Percentiles rank a stretch among this genome's conserved stretches.
Conservation (phyloP, 2,888 invertebrate species). For the Ophion ellenae region DNA sequence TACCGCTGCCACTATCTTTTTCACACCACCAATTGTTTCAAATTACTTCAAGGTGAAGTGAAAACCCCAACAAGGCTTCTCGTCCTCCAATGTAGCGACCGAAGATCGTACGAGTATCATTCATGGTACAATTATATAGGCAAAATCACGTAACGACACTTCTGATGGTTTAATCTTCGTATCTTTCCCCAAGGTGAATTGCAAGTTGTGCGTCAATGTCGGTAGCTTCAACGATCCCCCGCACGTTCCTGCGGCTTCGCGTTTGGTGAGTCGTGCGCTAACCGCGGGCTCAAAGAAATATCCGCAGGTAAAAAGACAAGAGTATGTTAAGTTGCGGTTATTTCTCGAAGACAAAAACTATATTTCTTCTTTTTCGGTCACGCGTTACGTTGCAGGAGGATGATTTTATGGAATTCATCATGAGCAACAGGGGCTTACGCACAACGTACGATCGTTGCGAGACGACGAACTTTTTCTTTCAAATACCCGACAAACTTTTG, state of each 20-base stretch:
- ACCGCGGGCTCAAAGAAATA: constrained; percentile 17
- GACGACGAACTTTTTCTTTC: neutral
- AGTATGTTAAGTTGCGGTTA: too few relatives aligned
- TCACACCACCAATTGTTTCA: too few relatives aligned
- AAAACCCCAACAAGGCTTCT: too few relatives aligned
- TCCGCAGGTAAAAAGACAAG: neutral
- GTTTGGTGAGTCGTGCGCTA: neutral
- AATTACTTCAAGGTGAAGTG: too few relatives aligned
- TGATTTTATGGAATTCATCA: constrained; percentile 84
- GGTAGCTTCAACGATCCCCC: constrained; percentile 25
- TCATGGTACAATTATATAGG: neutral
- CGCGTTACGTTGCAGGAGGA: neutral
- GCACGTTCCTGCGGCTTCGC: neutral
- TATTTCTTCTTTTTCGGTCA: neutral
- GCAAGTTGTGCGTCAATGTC: constrained; percentile 32
- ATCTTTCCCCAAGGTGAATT: neutral
- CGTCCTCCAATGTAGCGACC: too few relatives aligned
- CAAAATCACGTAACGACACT: neutral
- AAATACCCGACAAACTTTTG: constrained; percentile 86
- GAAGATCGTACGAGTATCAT: too few relatives aligned
- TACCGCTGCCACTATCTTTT: too few relatives aligned
- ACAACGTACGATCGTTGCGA: neutral
- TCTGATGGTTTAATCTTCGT: neutral
- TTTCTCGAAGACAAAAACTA: too few relatives aligned
- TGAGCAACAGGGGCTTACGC: constrained; percentile 2